Conservation (phyloP, 2,797 vertebrate genomes). For the Liparis tanakae region DNA sequence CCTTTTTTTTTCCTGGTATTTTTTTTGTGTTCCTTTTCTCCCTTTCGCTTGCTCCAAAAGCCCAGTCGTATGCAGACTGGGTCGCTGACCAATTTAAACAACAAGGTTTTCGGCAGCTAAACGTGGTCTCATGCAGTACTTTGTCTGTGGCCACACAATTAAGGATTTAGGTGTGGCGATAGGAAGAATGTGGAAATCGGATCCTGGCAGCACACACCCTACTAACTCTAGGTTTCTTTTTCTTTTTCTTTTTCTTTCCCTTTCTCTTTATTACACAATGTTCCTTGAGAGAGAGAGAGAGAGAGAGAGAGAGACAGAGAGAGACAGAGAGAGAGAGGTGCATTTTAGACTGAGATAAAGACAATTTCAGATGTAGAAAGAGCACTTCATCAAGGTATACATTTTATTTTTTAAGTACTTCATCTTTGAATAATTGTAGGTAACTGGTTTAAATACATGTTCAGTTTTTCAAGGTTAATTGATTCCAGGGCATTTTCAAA, state of each 20-base stretch:
- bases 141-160: slow-evolving; percentile 86
- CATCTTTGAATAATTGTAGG: slow-evolving; percentile 13
- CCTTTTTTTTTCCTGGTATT: slow-evolving; percentile 70
- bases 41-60: slow-evolving; percentile 62
- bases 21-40: slow-evolving; percentile 59
- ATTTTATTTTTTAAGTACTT: background rate
- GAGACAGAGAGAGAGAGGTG: background rate
- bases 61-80: slow-evolving; percentile 77
- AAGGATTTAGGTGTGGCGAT: slow-evolving; percentile 87
- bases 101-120: slow-evolving; percentile 78
- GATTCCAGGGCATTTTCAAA: slow-evolving; percentile 28
- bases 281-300: slow-evolving; percentile 24
- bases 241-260: slow-evolving; percentile 51
- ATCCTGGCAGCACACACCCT: slow-evolving; percentile 85
- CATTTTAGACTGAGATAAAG: background rate
- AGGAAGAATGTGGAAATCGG: slow-evolving; percentile 86
- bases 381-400: too few relatives aligned
- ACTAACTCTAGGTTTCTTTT: slow-evolving; percentile 67
- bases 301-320: slow-evolving; percentile 1
- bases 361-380: background rate
- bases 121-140: slow-evolving; percentile 83
- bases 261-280: slow-evolving; percentile 52
- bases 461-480: background rate
- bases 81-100: slow-evolving; percentile 83
- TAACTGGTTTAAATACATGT: slow-evolving; percentile 25